Evolutionary conservation across 2,113 vertebrate species (phyloP).

Genomic region (Irena cyanogastra): DNA sequence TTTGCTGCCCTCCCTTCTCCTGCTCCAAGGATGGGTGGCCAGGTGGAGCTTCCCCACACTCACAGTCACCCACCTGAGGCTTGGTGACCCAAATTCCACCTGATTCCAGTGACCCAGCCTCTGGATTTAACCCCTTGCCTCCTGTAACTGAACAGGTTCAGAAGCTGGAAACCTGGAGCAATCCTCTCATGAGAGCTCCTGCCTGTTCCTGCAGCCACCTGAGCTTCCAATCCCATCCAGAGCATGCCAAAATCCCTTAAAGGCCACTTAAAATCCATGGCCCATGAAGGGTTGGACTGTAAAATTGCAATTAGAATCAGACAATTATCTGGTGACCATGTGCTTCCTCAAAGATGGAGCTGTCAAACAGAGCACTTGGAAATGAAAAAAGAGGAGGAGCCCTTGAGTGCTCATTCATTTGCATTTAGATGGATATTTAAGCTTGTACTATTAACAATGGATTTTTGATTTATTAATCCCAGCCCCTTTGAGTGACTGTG

Average conservation of each 20-base stretch:
- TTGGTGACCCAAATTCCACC: not conserved
- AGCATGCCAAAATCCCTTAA: not conserved
- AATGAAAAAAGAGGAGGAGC: not conserved
- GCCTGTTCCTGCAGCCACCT: not conserved
- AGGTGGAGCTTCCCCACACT: not conserved
- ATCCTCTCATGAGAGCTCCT: not conserved
- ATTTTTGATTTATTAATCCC: conserved; percentile 57
- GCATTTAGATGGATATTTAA: conserved; percentile 84
- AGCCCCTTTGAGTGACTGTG: not conserved
- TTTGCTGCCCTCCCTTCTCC: not conserved
- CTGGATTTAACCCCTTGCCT: not conserved
- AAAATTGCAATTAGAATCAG: not conserved
- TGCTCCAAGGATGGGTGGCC: not conserved
- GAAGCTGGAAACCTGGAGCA: not conserved
- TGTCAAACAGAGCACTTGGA: not conserved
- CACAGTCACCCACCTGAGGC: not conserved
- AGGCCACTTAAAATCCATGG: not conserved
- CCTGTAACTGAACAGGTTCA: not conserved
- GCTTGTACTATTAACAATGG: conserved; percentile 68
- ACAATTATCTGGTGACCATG: not conserved
- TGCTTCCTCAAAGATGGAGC: not conserved
- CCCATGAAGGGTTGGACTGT: not conserved
- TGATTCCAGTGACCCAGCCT: not conserved
- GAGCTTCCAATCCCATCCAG: not conserved
- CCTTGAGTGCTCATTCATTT: conserved; percentile 68